phyloP scores from a whole-genome alignment of 2,113 vertebrate genomes.

The Alligator sinensis region DNA sequence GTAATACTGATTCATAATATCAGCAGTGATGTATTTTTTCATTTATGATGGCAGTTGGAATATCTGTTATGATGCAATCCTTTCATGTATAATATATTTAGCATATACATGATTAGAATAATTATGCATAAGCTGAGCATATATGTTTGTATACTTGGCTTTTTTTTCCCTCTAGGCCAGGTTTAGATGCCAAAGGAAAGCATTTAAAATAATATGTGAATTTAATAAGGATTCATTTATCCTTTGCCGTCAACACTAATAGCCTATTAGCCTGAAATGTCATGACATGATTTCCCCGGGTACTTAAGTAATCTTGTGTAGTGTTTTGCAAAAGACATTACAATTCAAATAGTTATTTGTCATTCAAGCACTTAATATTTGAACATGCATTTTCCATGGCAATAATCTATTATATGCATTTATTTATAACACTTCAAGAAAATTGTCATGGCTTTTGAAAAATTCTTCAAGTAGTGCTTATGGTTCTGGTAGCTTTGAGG shows the following conservation, averaged over 20 bases:
- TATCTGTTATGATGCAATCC: not conserved
- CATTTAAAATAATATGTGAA: rapidly evolving
- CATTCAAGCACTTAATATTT: not conserved
- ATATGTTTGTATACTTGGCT: rapidly evolving
- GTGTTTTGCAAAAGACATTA: not conserved
- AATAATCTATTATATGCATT: not conserved
- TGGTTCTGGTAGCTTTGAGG: not conserved
- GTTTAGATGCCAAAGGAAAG: not conserved
- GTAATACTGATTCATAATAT: not conserved
- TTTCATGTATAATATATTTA: not conserved
- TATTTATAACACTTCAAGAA: not conserved
- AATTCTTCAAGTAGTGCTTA: not conserved
- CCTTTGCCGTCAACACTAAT: not conserved
- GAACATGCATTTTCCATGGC: not conserved
- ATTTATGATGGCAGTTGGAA: not conserved
- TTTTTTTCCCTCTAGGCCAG: not conserved
- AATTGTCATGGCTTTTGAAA: not conserved
- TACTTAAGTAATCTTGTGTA: not conserved
- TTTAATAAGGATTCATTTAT: not conserved
- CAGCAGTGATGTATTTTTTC: not conserved
- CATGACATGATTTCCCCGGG: rapidly evolving
- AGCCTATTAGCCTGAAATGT: not conserved
- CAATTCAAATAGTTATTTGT: not conserved
- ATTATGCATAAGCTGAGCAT: not conserved
- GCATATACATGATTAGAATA: not conserved